Percentiles rank a stretch among this genome's conserved stretches.
Conservation (phyloP, 2,113 vertebrate genomes). For the Apodemus speciosus region DNA sequence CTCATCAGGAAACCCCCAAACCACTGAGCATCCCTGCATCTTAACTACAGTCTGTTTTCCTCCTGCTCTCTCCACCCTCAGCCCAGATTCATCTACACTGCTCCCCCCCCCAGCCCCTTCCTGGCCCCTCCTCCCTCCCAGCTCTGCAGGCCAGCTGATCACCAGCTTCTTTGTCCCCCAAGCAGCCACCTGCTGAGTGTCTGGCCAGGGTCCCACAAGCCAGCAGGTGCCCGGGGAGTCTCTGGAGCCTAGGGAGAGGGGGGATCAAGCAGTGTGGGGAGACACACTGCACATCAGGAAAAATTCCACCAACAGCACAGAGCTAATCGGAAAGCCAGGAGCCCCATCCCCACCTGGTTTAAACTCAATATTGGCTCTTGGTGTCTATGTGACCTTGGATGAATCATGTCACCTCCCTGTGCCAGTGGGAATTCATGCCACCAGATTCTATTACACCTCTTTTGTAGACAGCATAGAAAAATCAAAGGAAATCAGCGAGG, state of each 20-base stretch:
- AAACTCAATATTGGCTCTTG: not conserved
- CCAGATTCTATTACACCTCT: not conserved
- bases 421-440: slow-evolving; percentile 16
- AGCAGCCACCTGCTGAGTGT: slow-evolving; percentile 74
- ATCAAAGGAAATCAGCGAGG: slow-evolving; percentile 14
- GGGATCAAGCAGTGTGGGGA: not conserved
- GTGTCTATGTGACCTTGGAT: not conserved
- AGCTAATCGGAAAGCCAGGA: not conserved
- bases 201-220: slow-evolving; percentile 73
- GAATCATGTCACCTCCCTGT: not conserved
- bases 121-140: slow-evolving; percentile 37
- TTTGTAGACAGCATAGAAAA: not conserved
- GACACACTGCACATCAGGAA: slow-evolving; percentile 16
- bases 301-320: slow-evolving; percentile 6
- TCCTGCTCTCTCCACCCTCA: slow-evolving; percentile 17
- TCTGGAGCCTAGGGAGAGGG: slow-evolving; percentile 1
- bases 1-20: slow-evolving; percentile 34
- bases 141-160: slow-evolving; percentile 62
- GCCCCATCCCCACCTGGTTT: not conserved
- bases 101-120: not conserved
- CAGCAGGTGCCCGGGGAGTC: slow-evolving; percentile 73
- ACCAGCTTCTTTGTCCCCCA: slow-evolving; percentile 72
- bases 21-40: slow-evolving; percentile 23
- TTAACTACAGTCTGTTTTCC: slow-evolving; percentile 59
- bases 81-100: not conserved